Evolutionary conservation across 1,140 invertebrate species (phyloP).

Genomic region (Trichonephila clavipes): DNA sequence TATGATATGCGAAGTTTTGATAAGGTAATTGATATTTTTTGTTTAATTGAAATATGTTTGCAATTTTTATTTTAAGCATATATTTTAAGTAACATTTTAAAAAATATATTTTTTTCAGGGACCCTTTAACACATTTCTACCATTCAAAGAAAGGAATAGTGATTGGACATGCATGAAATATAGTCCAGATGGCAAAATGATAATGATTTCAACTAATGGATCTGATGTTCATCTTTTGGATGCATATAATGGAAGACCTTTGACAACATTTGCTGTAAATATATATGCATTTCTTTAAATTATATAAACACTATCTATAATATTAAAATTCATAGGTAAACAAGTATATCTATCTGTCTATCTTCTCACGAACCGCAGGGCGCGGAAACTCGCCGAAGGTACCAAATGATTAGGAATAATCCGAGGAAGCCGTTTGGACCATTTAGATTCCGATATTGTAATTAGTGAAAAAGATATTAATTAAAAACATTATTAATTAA

Average conservation of each 20-base stretch:
- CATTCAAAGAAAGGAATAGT: constrained; percentile 93
- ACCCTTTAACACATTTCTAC: constrained; percentile 96
- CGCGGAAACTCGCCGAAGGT: too few species aligned
- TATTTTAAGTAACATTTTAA: not conserved
- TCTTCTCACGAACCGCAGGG: too few species aligned
- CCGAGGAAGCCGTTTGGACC: too few species aligned
- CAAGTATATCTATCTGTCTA: too few species aligned
- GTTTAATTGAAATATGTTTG: not conserved
- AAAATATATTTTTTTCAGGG: constrained; percentile 82
- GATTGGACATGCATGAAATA: constrained; percentile 98
- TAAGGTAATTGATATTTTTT: constrained; percentile 83
- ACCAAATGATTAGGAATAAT: too few species aligned
- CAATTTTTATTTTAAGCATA: not conserved
- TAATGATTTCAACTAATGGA: constrained; percentile 97
- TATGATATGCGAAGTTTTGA: constrained; percentile 98
- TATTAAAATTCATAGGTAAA: too few species aligned
- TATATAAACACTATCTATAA: not conserved
- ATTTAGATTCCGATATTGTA: too few species aligned
- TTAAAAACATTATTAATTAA: too few species aligned
- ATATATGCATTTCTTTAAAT: not conserved
- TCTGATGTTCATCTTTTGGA: constrained; percentile 96
- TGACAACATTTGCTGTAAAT: constrained; percentile 89
- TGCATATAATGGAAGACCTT: constrained; percentile 95
- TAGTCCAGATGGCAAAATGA: constrained; percentile 97
- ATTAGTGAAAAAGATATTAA: too few species aligned